Conservation (phyloP, 2,888 invertebrate genomes). For the Dolichomitus sp. region DNA sequence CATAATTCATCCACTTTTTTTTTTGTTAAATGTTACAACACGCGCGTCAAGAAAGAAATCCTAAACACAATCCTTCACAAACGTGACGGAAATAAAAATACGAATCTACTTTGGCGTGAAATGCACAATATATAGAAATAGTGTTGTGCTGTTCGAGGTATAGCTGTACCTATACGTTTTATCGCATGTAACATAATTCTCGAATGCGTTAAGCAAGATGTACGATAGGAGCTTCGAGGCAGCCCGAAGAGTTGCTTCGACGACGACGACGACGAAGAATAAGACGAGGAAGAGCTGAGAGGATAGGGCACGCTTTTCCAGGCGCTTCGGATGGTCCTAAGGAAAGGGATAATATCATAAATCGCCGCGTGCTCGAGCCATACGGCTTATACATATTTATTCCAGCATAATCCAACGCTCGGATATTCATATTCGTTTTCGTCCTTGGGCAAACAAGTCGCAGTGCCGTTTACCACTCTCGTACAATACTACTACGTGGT, state of each 20-base stretch:
- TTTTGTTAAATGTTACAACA: too few species aligned
- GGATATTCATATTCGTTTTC: conserved; percentile 68
- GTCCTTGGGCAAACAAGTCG: conserved; percentile 28
- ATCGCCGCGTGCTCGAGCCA: conserved; percentile 58
- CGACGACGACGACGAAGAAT: conserved; percentile 16
- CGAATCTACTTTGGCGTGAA: not conserved
- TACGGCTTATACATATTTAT: conserved; percentile 70
- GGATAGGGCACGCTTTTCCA: conserved; percentile 41
- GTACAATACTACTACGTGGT: not conserved
- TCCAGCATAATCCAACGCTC: conserved; percentile 62
- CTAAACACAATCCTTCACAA: not conserved
- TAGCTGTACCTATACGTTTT: conserved; percentile 3
- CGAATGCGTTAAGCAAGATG: conserved; percentile 32
- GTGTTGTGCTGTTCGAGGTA: not conserved
- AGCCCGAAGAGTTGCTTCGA: conserved; percentile 23
- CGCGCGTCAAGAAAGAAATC: not conserved
- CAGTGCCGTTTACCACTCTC: not conserved
- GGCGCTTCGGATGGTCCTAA: conserved; percentile 30
- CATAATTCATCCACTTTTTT: too few species aligned
- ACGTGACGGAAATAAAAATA: not conserved
- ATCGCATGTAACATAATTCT: conserved; percentile 13
- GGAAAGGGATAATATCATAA: conserved; percentile 66
- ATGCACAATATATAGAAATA: not conserved
- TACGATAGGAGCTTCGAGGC: conserved; percentile 37
- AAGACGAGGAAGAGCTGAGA: conserved; percentile 21